These are phyloP conservation scores for Agapornis roseicollis DNA, from an alignment of 2,113 vertebrate species.

Conservation along the genomic window DNA sequence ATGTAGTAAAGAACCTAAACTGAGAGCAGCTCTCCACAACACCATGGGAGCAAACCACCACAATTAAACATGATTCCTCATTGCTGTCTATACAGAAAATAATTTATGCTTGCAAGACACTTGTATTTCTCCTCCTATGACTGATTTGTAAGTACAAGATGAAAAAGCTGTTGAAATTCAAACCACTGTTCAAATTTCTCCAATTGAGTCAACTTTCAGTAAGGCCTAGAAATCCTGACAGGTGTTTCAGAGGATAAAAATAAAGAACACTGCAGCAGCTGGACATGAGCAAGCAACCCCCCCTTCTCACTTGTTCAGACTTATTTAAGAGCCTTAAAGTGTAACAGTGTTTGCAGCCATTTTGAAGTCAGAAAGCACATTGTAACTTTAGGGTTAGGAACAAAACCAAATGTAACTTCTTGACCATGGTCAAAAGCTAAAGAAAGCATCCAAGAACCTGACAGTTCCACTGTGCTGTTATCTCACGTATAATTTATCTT, in stretches of 20 bases:
- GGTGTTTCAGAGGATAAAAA: not conserved
- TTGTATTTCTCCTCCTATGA: not conserved
- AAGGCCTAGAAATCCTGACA: not conserved
- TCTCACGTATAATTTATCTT: not conserved
- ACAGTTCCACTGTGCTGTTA: not conserved
- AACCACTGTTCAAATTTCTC: not conserved
- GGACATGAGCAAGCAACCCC: accelerated
- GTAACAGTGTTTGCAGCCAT: not conserved
- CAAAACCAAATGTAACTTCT: not conserved
- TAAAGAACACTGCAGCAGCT: not conserved
- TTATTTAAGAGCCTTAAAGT: not conserved
- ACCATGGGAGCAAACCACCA: not conserved
- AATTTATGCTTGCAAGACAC: not conserved
- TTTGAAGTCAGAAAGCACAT: not conserved
- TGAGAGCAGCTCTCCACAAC: not conserved
- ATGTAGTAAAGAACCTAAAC: not conserved
- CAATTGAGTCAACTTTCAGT: not conserved
- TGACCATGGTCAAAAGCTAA: not conserved
- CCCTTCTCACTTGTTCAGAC: not conserved
- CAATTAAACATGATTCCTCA: not conserved
- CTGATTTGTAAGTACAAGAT: not conserved
- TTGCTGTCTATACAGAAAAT: not conserved
- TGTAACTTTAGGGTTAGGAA: not conserved
- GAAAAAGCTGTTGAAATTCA: not conserved
- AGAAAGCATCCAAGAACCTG: not conserved